These are phyloP conservation scores for Heliothis virescens DNA, from an alignment of 1,140 invertebrate species.

Conservation along the genomic window DNA sequence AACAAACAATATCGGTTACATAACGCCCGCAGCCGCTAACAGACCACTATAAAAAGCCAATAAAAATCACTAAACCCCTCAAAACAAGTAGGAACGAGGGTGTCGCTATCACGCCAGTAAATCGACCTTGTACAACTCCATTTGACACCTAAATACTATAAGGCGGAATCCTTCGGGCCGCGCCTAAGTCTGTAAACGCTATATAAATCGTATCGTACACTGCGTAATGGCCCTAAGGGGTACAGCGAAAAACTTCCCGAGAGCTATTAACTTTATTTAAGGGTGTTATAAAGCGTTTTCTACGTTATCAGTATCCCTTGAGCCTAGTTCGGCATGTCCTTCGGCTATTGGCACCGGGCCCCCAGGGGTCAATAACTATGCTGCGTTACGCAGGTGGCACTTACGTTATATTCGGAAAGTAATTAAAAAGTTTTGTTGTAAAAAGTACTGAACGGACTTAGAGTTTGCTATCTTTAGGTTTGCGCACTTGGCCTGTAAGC, in stretches of 20 bases:
- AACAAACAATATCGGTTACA: conserved; percentile 37
- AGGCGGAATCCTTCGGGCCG: conserved; percentile 63
- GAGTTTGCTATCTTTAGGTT: conserved; percentile 21
- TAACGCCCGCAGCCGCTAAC: conserved; percentile 20
- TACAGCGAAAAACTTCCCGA: conserved; percentile 78
- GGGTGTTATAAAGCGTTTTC: conserved; percentile 81
- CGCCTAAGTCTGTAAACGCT: conserved; percentile 75
- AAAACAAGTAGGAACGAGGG: conserved; percentile 49
- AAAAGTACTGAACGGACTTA: conserved; percentile 38
- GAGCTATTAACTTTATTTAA: conserved; percentile 83
- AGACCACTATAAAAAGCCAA: conserved; percentile 28
- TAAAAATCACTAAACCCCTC: conserved; percentile 59
- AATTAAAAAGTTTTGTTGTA: conserved; percentile 45
- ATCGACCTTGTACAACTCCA: conserved; percentile 66
- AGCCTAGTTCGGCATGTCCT: conserved; percentile 64
- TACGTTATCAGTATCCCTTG: conserved; percentile 78
- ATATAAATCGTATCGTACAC: conserved; percentile 79
- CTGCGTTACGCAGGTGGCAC: conserved; percentile 35
- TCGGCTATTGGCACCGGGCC: conserved; percentile 61
- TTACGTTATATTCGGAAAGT: conserved; percentile 42
- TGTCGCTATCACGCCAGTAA: conserved; percentile 62
- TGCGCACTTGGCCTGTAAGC: background rate
- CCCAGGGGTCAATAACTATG: conserved; percentile 38
- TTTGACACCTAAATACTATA: conserved; percentile 70
- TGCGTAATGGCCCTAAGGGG: conserved; percentile 75